phyloP scores from a whole-genome alignment of 2,113 vertebrate species.

The Nothocercus nigrocapillus region DNA sequence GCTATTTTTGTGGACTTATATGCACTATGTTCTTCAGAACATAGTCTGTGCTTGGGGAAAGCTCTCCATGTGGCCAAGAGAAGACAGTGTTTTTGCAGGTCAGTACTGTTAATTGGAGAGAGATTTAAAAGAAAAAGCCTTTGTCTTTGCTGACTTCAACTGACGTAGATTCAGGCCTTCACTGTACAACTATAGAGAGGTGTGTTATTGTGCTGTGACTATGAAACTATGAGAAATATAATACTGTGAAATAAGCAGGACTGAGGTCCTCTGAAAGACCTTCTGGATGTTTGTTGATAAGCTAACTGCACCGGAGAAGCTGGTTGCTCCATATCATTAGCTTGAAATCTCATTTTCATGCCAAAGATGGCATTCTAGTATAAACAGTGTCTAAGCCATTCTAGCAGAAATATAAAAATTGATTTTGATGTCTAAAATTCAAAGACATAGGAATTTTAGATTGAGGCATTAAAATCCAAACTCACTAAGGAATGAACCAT shows the following conservation, averaged over 20 bases:
- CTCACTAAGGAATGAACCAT: conserved; percentile 9
- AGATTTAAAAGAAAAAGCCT: not conserved
- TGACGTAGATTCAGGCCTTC: not conserved
- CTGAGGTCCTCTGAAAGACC: not conserved
- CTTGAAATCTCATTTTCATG: not conserved
- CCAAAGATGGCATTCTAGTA: not conserved
- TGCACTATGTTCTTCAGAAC: not conserved
- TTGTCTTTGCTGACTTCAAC: not conserved
- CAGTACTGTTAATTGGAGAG: not conserved
- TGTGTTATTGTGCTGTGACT: not conserved
- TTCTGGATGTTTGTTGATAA: not conserved
- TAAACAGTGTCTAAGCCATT: not conserved
- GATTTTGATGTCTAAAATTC: conserved; percentile 33
- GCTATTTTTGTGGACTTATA: not conserved
- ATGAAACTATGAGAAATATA: rapidly evolving
- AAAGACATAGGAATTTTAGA: not conserved
- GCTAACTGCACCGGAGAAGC: not conserved
- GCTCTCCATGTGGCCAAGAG: not conserved
- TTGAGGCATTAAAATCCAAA: not conserved
- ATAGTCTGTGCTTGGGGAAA: not conserved
- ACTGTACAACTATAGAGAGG: not conserved
- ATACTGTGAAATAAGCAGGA: not conserved
- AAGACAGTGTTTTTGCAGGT: not conserved
- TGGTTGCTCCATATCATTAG: not conserved
- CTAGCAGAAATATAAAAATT: not conserved